Conservation (phyloP, 2,888 invertebrate genomes). For the Spialia ferax region DNA sequence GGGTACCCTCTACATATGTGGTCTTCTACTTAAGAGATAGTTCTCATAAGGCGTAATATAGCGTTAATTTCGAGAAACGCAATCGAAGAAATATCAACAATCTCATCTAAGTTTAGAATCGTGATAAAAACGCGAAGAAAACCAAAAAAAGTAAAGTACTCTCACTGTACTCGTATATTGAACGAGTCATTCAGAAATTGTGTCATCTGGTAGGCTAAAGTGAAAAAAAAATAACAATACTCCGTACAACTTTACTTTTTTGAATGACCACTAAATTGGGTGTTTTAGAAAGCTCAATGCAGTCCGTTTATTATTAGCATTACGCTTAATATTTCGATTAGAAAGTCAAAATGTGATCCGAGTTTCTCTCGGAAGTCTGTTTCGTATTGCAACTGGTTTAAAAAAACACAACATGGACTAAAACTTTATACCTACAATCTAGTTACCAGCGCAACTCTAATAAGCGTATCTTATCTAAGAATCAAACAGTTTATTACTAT, state of each 20-base stretch:
- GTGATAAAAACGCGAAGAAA: slow-evolving; percentile 12
- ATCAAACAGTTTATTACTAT: neutral
- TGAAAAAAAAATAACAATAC: slow-evolving; percentile 10
- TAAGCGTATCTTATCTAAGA: neutral
- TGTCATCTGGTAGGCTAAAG: slow-evolving; percentile 7
- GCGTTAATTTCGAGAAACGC: neutral
- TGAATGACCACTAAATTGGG: slow-evolving; percentile 12
- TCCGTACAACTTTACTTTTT: slow-evolving; percentile 23
- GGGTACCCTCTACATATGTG: no score
- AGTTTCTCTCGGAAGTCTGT: neutral
- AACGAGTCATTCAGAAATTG: slow-evolving; percentile 1
- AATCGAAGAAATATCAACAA: neutral
- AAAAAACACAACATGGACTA: neutral
- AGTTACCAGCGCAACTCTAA: neutral
- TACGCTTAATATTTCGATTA: slow-evolving; percentile 4
- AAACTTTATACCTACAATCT: neutral
- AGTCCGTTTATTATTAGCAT: slow-evolving; percentile 1
- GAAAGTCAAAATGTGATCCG: slow-evolving; percentile 6
- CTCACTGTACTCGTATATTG: slow-evolving; percentile 7
- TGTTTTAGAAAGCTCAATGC: slow-evolving; percentile 23
- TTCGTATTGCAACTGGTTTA: neutral
- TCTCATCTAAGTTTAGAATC: neutral
- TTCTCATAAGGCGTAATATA: neutral
- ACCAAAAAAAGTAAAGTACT: slow-evolving; percentile 6
- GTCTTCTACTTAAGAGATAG: no score